Base-by-base conservation (phyloP, 2,113 vertebrate species). In the Heterochromis multidens region DNA sequence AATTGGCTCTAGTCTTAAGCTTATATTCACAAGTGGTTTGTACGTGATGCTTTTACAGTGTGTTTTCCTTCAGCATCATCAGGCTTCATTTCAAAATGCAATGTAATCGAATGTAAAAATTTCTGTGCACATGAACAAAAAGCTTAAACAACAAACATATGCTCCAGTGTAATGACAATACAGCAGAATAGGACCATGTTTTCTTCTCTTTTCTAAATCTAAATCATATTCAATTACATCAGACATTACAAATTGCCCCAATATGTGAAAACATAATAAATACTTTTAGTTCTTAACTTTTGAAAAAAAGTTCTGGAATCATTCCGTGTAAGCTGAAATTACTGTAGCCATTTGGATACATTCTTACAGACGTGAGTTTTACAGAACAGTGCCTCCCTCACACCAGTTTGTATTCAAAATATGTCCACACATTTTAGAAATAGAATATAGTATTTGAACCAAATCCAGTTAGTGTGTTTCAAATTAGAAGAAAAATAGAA, bases 161-260 rank as follows among this genome's bases (percentile, higher is more conserved):
- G 54, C 63, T 92, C 92, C 92, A 93, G 93, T 93, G 92, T 88
- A 61, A 56, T 11, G 81, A 93, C 93, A 49, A 13, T 54, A 77
- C 80, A 91, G 91, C 87, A 90, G 67, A 46, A 79, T 3, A 33
- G 14, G 49, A 17, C 25, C 2, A 10, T 7, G 1, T 63, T 16
- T 4, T 21, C 54, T 27, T n/a, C 52, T 81, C 13, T 58, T 31
- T 46, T 23, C 16, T 3, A 16, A 74, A 65, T 27, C 4, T 1
- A 49, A 31, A n/a, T 54, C 31, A 63, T 35, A 62, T 21, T 62
- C 29, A 21, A 4, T 21, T 33, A 31, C 60, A 5, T 33, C 60
- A 62, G 17, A 11, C 17, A 19, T 62, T 33, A 5, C 29, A 62
- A 62, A 62, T 12, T 19, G 19, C 31, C 17, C 60, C 19, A 62